Base-by-base conservation (phyloP, 2,888 invertebrate species). In the Lacanobia oleracea region DNA sequence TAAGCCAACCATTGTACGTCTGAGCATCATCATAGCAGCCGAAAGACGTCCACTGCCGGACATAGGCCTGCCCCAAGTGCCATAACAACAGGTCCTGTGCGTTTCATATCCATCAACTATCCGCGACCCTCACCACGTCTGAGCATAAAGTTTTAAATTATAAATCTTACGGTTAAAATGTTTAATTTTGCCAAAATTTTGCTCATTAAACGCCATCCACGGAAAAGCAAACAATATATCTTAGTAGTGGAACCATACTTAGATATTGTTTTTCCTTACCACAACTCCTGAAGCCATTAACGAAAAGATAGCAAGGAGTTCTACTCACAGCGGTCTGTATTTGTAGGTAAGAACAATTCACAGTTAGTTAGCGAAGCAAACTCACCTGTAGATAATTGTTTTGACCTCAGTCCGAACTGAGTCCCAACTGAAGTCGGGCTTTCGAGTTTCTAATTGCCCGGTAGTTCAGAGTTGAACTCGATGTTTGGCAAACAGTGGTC, bases 371-470 rank as follows among this genome's bases (percentile, higher is more conserved):
- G 51, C 45, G 37, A 59, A 73, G 72, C 77, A 76, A 86, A 82
- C 77, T 82, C 76, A 81, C 79, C 75, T 73, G 62, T 75, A 68
- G 75, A 75, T 82, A 84, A 87, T 84, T 84, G 85, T 82, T 83
- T 85, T 84, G 84, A 85, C 84, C 75, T 67, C 66, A 71, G 68
- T 75, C 57, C 61, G 67, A 53, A 63, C 67, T 72, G 70, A 71
- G 67, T 75, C 57, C 61, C 63, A 53, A 65, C 67, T 73, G 70
- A 63, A 72, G 71, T 18, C 54, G 54, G 21, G n/a, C 5, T 79
- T 73, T 62, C 23, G 72, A 81, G 81, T 81, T 84, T 59, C 77
- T 85, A 87, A 88, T 85, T 88, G 83, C 77, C 81, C 62, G 48
- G 62, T 73, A 83, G 81, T 81, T 86, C 68, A 60, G 66, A 68